These are phyloP conservation scores for Suricata suricatta DNA, from an alignment of 2,113 vertebrate species.

Conservation along the genomic window DNA sequence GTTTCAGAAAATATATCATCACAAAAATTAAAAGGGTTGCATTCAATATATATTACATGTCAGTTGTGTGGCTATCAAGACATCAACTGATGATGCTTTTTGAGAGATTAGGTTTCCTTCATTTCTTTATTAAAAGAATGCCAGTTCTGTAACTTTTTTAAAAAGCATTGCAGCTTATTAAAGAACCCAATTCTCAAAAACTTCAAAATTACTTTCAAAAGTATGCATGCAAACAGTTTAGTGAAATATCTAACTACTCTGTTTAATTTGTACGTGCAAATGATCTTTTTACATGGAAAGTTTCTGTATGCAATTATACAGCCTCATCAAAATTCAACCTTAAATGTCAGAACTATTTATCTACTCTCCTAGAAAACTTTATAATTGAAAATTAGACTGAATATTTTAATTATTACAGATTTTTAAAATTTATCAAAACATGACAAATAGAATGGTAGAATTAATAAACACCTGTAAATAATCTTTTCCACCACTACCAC, in stretches of 20 bases:
- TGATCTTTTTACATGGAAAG: conserved; percentile 24
- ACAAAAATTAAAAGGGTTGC: background rate
- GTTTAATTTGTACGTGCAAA: conserved; percentile 36
- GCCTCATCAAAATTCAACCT: conserved; percentile 23
- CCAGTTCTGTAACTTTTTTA: background rate
- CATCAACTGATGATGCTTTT: background rate
- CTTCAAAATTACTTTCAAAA: background rate
- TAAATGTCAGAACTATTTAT: conserved; percentile 50
- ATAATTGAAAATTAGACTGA: conserved; percentile 30
- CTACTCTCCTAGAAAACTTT: background rate
- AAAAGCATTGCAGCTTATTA: background rate
- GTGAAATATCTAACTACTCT: background rate
- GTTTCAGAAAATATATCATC: background rate
- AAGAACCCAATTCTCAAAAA: background rate
- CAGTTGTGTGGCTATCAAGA: background rate
- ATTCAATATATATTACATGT: background rate
- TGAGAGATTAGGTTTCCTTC: background rate
- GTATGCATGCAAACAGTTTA: background rate
- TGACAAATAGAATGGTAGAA: conserved; percentile 23
- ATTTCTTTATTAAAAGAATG: background rate
- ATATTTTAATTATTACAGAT: background rate
- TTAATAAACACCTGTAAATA: conserved; percentile 16
- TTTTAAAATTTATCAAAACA: conserved; percentile 28
- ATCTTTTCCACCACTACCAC: background rate
- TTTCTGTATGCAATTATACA: conserved; percentile 43